Evolutionary conservation across 2,113 vertebrate genomes (phyloP).

Genomic region (Cyphomyrus discorhynchus): DNA sequence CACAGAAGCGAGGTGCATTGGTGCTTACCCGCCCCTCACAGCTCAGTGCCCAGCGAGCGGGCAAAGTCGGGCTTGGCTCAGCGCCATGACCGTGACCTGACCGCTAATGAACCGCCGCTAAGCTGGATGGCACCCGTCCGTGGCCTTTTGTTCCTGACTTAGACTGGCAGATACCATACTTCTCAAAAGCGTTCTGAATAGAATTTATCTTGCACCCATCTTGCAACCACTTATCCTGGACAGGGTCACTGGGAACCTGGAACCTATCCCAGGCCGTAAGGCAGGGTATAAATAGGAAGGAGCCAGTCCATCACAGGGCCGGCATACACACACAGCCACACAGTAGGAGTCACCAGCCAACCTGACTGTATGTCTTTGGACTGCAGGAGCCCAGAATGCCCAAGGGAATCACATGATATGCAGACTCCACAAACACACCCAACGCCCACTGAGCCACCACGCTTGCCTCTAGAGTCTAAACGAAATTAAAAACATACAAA

Average conservation of each 20-base stretch:
- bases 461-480: neutral
- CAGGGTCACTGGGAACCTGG: neutral
- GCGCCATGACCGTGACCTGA: neutral
- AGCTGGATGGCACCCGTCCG: neutral
- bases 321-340: neutral
- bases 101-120: neutral
- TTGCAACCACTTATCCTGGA: neutral
- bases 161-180: neutral
- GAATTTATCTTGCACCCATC: neutral
- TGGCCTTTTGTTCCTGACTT: neutral
- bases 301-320: neutral
- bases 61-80: neutral
- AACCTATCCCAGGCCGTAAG: neutral
- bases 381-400: neutral
- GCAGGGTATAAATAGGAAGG: neutral
- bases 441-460: neutral
- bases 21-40: neutral
- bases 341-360: neutral
- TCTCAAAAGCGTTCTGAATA: neutral
- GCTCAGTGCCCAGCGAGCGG: neutral
- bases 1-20: neutral
- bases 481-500: neutral
- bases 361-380: neutral
- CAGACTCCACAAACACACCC: neutral
- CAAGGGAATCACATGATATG: neutral